These are phyloP conservation scores for Latrodectus hesperus DNA, from an alignment of 2,888 invertebrate species.

Conservation along the genomic window DNA sequence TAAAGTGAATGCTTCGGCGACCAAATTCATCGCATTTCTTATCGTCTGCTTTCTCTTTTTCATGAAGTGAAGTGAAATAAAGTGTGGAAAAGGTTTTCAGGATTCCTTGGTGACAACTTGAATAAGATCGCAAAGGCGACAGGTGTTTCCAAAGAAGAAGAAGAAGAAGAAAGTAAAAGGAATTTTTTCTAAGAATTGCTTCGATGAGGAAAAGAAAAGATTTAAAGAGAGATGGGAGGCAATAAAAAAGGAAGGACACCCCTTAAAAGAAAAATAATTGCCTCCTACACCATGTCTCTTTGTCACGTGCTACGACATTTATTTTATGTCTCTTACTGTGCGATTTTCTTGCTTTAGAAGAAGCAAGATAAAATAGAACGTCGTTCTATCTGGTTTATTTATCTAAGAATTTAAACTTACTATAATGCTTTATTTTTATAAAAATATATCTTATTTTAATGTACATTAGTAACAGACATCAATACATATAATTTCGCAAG, in stretches of 20 bases:
- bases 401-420: too few relatives aligned
- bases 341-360: too few relatives aligned
- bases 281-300: not conserved
- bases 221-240: not conserved
- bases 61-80: not conserved
- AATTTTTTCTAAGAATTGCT: not conserved
- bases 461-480: too few relatives aligned
- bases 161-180: not conserved
- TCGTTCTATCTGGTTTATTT: too few relatives aligned
- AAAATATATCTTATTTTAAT: too few relatives aligned
- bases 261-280: conserved; percentile 5
- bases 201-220: not conserved
- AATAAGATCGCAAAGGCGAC: conserved; percentile 2
- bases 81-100: not conserved
- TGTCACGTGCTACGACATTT: not conserved
- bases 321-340: not conserved
- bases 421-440: too few relatives aligned
- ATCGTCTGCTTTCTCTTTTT: not conserved
- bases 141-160: not conserved
- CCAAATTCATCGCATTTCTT: not conserved
- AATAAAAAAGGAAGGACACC: not conserved
- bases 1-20: not conserved
- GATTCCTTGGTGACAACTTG: conserved; percentile 2
- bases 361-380: too few relatives aligned
- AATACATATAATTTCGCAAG: too few relatives aligned